A percentile compares a stretch with the other conserved stretches of the same genome.
Evolutionary conservation across 2,797 vertebrate species (phyloP).

Genomic region (Scarus forsteni): DNA sequence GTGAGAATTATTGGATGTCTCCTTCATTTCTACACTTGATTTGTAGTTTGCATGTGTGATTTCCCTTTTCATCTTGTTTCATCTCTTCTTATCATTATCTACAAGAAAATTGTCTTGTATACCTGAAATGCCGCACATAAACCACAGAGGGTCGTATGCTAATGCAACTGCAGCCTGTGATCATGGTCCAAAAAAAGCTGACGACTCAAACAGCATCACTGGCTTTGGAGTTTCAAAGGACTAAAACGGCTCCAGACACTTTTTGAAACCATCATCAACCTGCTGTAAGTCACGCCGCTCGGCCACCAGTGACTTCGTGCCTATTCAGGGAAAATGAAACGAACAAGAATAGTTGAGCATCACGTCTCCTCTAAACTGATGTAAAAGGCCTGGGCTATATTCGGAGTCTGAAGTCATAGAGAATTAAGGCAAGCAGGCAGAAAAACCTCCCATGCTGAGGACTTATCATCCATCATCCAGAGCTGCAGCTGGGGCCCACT

Average conservation of each 20-base stretch:
- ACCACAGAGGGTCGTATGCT: slow-evolving; percentile 15
- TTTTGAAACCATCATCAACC: slow-evolving; percentile 9
- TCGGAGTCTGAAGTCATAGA: slow-evolving; percentile 59
- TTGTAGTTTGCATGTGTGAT: neutral
- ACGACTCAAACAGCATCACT: slow-evolving; percentile 8
- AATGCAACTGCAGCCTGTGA: slow-evolving; percentile 35
- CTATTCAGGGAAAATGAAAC: slow-evolving; percentile 7
- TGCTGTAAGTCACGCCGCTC: slow-evolving; percentile 22
- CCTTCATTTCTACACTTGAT: neutral
- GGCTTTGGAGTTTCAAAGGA: slow-evolving; percentile 18
- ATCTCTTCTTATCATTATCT: slow-evolving; percentile 4
- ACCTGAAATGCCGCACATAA: neutral
- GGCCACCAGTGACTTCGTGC: slow-evolving; percentile 19
- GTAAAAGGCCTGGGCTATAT: slow-evolving; percentile 48
- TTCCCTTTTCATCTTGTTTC: neutral
- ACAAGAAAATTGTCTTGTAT: slow-evolving; percentile 6
- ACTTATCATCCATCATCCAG: slow-evolving; percentile 60
- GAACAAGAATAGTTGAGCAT: slow-evolving; percentile 2
- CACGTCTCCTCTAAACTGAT: slow-evolving; percentile 7
- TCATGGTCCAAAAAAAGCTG: slow-evolving; percentile 11
- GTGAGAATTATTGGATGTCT: slow-evolving; percentile 3
- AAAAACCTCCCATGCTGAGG: slow-evolving; percentile 46
- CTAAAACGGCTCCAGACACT: slow-evolving; percentile 20
- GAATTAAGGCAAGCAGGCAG: slow-evolving; percentile 60
- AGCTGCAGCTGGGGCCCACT: slow-evolving; percentile 61